phyloP scores from a whole-genome alignment of 2,797 vertebrate genomes.

The Peromyscus nudipes region DNA sequence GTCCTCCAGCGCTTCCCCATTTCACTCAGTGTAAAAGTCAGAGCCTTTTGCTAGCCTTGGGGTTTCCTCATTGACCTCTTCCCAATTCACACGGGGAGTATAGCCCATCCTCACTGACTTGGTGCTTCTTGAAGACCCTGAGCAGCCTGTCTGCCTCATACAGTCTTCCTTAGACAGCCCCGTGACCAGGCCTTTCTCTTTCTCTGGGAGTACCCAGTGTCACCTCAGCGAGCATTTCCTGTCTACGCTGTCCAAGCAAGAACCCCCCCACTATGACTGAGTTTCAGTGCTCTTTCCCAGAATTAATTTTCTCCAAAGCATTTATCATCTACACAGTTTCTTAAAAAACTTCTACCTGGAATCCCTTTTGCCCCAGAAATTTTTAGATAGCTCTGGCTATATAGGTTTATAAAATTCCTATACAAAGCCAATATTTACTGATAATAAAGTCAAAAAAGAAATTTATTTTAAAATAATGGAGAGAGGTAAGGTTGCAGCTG shows the following conservation, averaged over 20 bases:
- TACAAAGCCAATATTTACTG: neutral
- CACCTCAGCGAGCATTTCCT: neutral
- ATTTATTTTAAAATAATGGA: neutral
- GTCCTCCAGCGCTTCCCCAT: neutral
- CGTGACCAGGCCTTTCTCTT: neutral
- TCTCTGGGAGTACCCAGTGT: neutral
- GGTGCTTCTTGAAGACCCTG: neutral
- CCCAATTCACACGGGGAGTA: neutral
- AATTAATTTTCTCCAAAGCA: neutral
- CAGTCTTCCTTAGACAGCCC: neutral
- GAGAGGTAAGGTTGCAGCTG: neutral
- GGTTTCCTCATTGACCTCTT: neutral
- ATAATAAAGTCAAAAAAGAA: neutral
- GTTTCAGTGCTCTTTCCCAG: neutral
- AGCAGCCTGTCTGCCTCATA: neutral
- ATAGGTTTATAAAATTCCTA: neutral
- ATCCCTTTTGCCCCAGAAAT: neutral
- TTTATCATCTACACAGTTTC: neutral
- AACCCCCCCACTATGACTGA: neutral
- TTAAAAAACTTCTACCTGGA: neutral
- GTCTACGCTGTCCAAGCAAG: neutral
- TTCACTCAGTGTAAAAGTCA: neutral
- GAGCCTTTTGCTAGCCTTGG: neutral
- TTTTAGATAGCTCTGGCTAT: neutral
- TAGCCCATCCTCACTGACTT: neutral